Conservation (phyloP, 2,888 invertebrate species). For the Esperia sulphurella region DNA sequence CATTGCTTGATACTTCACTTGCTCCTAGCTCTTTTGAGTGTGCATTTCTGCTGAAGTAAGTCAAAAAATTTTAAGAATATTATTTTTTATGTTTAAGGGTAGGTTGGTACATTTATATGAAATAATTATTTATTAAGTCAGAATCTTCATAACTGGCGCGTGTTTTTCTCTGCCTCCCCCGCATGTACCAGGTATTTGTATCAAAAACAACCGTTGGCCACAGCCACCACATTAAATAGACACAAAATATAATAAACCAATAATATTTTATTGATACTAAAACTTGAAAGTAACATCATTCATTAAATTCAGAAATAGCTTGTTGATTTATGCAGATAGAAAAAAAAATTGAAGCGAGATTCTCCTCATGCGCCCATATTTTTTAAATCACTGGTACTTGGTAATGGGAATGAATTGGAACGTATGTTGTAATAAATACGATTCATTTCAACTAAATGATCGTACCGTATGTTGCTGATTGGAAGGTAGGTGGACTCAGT, state of each 20-base stretch:
- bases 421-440: neutral
- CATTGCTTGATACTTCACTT: neutral
- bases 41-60: too few species aligned
- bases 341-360: neutral
- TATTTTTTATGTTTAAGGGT: too few species aligned
- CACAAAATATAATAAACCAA: constrained; percentile 2
- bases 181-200: neutral
- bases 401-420: neutral
- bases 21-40: neutral
- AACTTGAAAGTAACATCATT: constrained; percentile 4
- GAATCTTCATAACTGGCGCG: too few species aligned
- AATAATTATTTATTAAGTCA: too few species aligned
- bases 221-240: neutral
- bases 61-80: too few species aligned
- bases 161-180: too few species aligned
- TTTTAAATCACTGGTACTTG: neutral
- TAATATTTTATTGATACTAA: constrained; percentile 6
- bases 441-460: too few species aligned
- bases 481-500: too few species aligned
- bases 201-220: neutral
- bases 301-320: constrained; percentile 1
- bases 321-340: constrained; percentile 1
- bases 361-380: too few species aligned
- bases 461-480: too few species aligned
- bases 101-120: too few species aligned